Conservation (phyloP, 1,140 invertebrate genomes). For the Nasonia longicornis region DNA sequence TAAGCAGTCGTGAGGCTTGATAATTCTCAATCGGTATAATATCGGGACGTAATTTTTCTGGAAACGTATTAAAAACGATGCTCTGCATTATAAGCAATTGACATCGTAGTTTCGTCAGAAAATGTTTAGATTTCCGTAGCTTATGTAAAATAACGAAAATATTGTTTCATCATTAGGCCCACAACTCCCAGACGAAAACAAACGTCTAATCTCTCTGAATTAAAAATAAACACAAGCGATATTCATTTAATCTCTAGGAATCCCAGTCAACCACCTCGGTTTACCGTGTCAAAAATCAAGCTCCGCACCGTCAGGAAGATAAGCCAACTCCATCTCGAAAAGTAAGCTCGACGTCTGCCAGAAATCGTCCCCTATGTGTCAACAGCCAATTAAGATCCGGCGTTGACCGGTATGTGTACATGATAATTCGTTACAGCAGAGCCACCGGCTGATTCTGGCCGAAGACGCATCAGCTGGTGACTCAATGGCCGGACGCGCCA, state of each 20-base stretch:
- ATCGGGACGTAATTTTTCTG: too few relatives aligned
- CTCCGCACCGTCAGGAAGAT: not conserved
- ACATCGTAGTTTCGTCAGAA: too few relatives aligned
- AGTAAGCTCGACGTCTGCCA: not conserved
- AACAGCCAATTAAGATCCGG: not conserved
- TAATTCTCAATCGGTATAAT: too few relatives aligned
- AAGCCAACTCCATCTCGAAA: not conserved
- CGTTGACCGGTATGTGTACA: not conserved
- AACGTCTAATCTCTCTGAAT: too few relatives aligned
- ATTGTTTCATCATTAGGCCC: too few relatives aligned
- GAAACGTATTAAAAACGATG: too few relatives aligned
- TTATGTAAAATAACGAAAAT: too few relatives aligned
- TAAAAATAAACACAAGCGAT: not conserved
- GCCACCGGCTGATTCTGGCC: not conserved
- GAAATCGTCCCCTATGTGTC: not conserved
- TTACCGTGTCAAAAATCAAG: not conserved
- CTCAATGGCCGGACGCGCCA: not conserved
- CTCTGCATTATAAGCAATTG: too few relatives aligned
- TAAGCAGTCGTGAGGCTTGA: too few relatives aligned
- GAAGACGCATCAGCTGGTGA: not conserved
- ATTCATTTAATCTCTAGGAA: not conserved
- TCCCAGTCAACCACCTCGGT: constrained; percentile 1
- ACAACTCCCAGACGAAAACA: too few relatives aligned
- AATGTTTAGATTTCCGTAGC: too few relatives aligned
- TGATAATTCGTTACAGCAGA: constrained; percentile 3